Conservation (phyloP, 2,797 vertebrate genomes). For the Glossophaga mutica region DNA sequence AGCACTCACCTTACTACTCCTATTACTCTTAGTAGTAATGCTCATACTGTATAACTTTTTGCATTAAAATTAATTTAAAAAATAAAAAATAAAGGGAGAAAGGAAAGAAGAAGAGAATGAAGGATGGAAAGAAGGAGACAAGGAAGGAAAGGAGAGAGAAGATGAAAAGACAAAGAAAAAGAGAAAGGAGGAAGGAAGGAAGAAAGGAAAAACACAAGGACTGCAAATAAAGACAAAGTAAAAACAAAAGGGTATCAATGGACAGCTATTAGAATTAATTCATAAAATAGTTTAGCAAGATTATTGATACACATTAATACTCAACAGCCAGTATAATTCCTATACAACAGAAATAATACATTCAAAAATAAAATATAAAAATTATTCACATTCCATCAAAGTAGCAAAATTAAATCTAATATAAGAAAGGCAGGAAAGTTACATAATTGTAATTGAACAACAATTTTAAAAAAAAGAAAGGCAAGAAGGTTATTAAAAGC, state of each 20-base stretch:
- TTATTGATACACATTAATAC: neutral
- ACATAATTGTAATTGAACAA: no score
- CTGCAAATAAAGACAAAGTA: neutral
- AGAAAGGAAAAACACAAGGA: neutral
- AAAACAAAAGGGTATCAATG: neutral
- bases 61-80: neutral
- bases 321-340: neutral
- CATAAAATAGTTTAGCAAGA: neutral
- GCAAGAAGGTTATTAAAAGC: neutral
- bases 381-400: neutral
- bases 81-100: neutral
- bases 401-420: neutral
- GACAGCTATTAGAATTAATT: neutral
- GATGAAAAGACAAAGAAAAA: neutral
- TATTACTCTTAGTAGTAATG: neutral
- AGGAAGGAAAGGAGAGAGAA: neutral
- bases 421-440: neutral
- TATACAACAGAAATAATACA: neutral
- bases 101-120: neutral
- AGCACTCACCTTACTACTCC: neutral
- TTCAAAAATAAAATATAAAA: neutral
- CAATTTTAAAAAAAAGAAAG: no score
- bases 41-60: neutral
- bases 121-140: accelerated
- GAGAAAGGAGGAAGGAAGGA: accelerated